Conservation (phyloP, 2,113 vertebrate genomes). For the Falcunculus frontatus region DNA sequence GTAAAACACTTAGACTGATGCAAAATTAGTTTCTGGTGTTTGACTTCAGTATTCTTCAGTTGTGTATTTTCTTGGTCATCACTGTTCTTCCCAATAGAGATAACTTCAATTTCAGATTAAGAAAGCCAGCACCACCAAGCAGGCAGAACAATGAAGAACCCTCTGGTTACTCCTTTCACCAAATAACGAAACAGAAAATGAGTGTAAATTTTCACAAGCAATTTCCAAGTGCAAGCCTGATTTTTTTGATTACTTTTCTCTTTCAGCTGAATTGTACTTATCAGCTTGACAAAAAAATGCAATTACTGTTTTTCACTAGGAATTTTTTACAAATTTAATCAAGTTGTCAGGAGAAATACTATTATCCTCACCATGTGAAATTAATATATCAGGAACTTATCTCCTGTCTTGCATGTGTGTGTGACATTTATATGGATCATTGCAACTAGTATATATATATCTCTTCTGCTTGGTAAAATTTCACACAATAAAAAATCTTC, state of each 20-base stretch:
- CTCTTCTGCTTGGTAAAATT: background rate
- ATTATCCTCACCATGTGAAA: background rate
- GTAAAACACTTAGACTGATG: background rate
- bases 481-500: background rate
- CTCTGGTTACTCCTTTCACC: background rate
- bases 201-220: background rate
- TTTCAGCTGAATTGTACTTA: background rate
- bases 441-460: background rate
- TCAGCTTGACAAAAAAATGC: background rate
- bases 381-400: background rate
- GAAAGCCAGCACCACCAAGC: background rate
- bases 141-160: background rate
- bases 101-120: background rate
- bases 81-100: background rate
- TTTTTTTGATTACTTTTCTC: background rate
- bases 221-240: background rate
- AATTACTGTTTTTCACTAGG: background rate
- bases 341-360: background rate
- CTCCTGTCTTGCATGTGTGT: background rate
- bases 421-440: background rate
- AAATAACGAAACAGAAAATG: background rate
- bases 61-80: background rate
- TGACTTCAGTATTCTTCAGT: background rate
- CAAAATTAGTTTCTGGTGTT: background rate
- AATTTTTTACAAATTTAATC: background rate